Evolutionary conservation across 2,797 vertebrate genomes (phyloP).

Genomic region (Lithobates sylvaticus): DNA sequence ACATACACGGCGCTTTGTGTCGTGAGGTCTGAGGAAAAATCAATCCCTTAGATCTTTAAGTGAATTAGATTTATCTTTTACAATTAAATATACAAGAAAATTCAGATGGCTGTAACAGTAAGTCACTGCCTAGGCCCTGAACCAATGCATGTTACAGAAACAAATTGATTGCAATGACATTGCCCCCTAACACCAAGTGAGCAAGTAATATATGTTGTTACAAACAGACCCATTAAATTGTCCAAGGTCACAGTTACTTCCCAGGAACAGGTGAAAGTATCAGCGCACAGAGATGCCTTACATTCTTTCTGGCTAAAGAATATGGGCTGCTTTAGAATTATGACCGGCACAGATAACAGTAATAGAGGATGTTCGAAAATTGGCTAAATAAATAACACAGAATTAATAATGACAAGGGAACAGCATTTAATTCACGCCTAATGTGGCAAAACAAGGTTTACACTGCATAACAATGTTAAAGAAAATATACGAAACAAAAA

Average conservation of each 20-base stretch:
- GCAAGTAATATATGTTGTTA: constrained; percentile 57
- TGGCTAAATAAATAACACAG: background rate
- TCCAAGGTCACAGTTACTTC: constrained; percentile 54
- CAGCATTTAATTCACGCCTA: too few relatives aligned
- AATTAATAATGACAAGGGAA: background rate
- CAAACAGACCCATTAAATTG: constrained; percentile 55
- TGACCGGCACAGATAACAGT: background rate
- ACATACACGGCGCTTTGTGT: constrained; percentile 48
- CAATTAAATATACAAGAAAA: constrained; percentile 63
- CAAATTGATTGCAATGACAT: constrained; percentile 61
- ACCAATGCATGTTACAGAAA: constrained; percentile 54
- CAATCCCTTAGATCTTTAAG: constrained; percentile 58
- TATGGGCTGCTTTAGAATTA: constrained; percentile 11
- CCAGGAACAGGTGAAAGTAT: constrained; percentile 63
- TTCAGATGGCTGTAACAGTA: constrained; percentile 54
- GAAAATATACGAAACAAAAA: too few relatives aligned
- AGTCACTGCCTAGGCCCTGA: constrained; percentile 50
- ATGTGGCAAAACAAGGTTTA: too few relatives aligned
- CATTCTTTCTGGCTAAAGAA: constrained; percentile 8
- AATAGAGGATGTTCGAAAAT: background rate
- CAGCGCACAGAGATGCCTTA: constrained; percentile 31
- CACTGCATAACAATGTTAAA: too few relatives aligned
- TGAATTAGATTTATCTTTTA: constrained; percentile 63
- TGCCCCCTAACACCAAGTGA: constrained; percentile 58
- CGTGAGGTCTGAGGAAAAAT: constrained; percentile 55